These are phyloP conservation scores for Apotomis turbidana DNA, from an alignment of 2,888 invertebrate species.

Conservation along the genomic window DNA sequence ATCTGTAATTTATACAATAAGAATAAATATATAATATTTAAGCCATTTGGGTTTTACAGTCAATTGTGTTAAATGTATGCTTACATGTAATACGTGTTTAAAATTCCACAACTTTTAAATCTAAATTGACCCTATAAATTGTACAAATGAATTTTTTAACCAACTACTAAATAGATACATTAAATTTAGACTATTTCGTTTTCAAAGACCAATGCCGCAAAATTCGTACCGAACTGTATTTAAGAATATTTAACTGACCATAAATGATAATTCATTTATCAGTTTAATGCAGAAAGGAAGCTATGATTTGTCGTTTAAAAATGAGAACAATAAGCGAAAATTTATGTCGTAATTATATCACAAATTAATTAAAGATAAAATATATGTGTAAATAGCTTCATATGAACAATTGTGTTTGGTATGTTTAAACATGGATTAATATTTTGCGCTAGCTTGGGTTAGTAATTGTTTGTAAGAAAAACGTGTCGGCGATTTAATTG, in stretches of 20 bases:
- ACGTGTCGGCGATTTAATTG: constrained; percentile 27
- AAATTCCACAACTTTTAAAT: background rate
- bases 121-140: background rate
- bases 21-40: background rate
- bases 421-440: constrained; percentile 12
- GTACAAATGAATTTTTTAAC: too few relatives aligned
- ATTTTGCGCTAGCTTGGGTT: constrained; percentile 2
- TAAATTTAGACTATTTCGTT: too few relatives aligned
- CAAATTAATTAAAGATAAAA: constrained; percentile 26
- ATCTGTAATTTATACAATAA: constrained; percentile 2
- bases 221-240: too few relatives aligned
- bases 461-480: constrained; percentile 4
- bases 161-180: too few relatives aligned
- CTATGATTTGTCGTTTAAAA: background rate
- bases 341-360: constrained; percentile 26
- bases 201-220: too few relatives aligned
- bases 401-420: background rate
- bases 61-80: background rate
- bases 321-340: background rate
- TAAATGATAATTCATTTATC: too few relatives aligned
- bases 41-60: background rate
- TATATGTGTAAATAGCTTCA: constrained; percentile 35
- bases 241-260: background rate
- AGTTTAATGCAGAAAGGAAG: background rate
- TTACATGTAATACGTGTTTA: background rate